Conservation (phyloP, 1,140 invertebrate genomes). For the Tetraneura akinire region DNA sequence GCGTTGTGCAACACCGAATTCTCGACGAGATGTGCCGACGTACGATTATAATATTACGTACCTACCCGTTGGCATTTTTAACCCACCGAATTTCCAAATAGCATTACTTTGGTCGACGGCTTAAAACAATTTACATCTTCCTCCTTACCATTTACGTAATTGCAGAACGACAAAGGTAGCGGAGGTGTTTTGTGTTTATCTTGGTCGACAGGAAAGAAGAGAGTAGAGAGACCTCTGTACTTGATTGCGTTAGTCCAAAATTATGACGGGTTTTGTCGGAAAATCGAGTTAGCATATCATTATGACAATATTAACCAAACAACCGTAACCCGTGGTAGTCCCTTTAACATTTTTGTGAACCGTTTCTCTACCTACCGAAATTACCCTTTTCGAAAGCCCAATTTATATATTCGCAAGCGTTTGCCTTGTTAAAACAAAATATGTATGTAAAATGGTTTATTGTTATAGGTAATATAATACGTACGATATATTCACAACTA, state of each 20-base stretch:
- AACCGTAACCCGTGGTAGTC: neutral
- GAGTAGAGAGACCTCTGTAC: too few relatives aligned
- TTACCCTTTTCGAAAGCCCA: neutral
- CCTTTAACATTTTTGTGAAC: neutral
- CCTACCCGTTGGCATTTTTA: neutral
- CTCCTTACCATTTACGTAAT: neutral
- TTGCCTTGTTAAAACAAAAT: neutral
- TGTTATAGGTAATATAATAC: too few relatives aligned
- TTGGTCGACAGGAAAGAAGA: conserved; percentile 15
- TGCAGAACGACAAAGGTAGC: neutral
- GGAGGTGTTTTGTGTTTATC: conserved; percentile 35
- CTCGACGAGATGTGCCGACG: too few relatives aligned
- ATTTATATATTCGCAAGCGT: neutral
- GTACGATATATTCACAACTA: too few relatives aligned
- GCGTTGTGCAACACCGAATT: neutral
- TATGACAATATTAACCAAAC: conserved; percentile 43
- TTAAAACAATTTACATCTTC: conserved; percentile 34
- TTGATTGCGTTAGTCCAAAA: conserved; percentile 45
- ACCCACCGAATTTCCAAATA: neutral
- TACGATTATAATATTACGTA: neutral
- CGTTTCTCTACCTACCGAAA: neutral
- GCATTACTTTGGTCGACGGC: conserved; percentile 1
- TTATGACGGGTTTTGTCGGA: conserved; percentile 45
- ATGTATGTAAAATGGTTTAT: too few relatives aligned
- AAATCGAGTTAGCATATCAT: conserved; percentile 48